Evolutionary conservation across 1,140 invertebrate genomes (phyloP), one percentile per base, ranked within the genome.

Genomic region (Brachionus manjavacas): DNA sequence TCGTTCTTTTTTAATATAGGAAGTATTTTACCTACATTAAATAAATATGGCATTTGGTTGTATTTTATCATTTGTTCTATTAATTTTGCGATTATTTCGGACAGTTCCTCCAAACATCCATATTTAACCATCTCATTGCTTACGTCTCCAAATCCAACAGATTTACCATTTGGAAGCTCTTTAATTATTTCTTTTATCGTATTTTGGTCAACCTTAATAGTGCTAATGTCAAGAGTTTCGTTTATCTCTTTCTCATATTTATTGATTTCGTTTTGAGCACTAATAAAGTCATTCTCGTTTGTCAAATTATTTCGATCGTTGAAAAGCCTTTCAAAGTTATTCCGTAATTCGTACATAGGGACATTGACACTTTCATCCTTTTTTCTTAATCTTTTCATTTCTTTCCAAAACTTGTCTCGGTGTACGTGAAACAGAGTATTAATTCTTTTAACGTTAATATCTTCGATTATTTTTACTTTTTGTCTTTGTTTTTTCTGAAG

Each of bases 151-250:
- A 64, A 64, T 64, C 60, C 60, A 20, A 12, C 8, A 11, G 60
- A 28, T 64, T 70, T 70, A 12, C 66, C 66, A 70, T 70, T 70
- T 12, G 66, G 25, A 25, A 70, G 25, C 20, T 70, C 25, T 70
- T 70, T 8, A 9, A 70, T 70, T 70, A 70, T 70, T 28, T 70
- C n/a, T 70, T 70, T 70, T 28, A 70, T 70, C 11, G 66, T 35
- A 31, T 31, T 31, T 31, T 31, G 28, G 28, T 31, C 28, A 31
- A 66, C 60, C 20, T 66, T 66, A 23, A 66, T 66, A 66, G 12
- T 66, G 20, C 20, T 66, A 66, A 66, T 66, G 60, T 66, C 60
- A 23, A 66, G 20, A 16, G 60, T 16, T 66, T 66, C 60, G 20
- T 66, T 66, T 66, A 66, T 66, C 25, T 16, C 20, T 66, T 66